Percentiles rank a stretch among this genome's conserved stretches.
Conservation (phyloP, 2,888 invertebrate species). For the Coenonympha glycerion region DNA sequence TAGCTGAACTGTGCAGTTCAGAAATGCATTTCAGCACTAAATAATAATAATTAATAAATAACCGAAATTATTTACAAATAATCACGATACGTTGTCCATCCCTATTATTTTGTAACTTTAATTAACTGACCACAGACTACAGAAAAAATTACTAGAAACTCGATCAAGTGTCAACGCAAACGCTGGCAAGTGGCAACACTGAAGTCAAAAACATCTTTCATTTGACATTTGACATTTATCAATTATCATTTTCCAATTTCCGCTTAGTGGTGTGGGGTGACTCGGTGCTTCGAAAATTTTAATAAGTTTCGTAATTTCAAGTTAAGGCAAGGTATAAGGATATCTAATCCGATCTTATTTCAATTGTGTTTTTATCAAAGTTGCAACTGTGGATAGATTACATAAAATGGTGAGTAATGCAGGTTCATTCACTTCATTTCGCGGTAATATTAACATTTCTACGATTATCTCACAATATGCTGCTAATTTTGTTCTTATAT, state of each 20-base stretch:
- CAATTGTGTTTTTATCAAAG: constrained; percentile 15
- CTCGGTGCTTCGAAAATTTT: neutral
- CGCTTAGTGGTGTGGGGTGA: neutral
- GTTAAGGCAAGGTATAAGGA: neutral
- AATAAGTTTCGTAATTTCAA: neutral
- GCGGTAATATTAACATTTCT: neutral
- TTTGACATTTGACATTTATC: neutral
- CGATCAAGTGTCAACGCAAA: too few relatives aligned
- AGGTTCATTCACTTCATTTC: neutral
- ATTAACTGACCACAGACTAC: too few relatives aligned
- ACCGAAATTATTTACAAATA: too few relatives aligned
- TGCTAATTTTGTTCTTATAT: neutral
- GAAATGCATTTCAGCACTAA: too few relatives aligned
- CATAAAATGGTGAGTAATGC: constrained; percentile 36
- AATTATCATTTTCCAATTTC: neutral
- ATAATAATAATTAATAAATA: too few relatives aligned
- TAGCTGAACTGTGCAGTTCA: too few relatives aligned
- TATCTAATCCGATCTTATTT: neutral
- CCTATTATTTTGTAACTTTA: too few relatives aligned
- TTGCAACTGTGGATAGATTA: constrained; percentile 32
- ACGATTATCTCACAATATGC: neutral
- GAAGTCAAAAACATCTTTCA: too few relatives aligned
- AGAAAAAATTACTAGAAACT: too few relatives aligned
- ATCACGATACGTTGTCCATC: too few relatives aligned
- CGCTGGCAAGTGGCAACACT: too few relatives aligned